phyloP scores from a whole-genome alignment of 2,797 vertebrate species.

The Micromesistius poutassou region DNA sequence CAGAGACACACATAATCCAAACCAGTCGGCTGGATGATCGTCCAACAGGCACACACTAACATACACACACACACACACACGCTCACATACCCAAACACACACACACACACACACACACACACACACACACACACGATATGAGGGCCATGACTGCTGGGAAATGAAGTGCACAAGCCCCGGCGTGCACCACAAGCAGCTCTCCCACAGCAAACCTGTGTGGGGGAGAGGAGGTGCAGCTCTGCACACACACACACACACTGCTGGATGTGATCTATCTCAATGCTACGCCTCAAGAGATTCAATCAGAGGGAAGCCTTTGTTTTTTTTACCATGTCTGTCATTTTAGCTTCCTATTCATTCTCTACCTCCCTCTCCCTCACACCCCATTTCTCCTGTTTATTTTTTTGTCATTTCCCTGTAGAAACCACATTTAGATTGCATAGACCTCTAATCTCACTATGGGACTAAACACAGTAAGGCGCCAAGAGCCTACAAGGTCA shows the following conservation, averaged over 20 bases:
- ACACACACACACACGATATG: conserved; percentile 6
- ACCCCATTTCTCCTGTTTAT: conserved; percentile 10
- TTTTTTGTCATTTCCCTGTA: no score
- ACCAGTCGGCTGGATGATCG: conserved; percentile 56
- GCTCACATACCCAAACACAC: conserved; percentile 21
- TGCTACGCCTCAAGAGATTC: conserved; percentile 76
- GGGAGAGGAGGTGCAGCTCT: neutral
- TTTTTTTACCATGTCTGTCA: conserved; percentile 54
- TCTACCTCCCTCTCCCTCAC: conserved; percentile 1
- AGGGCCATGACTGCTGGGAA: neutral
- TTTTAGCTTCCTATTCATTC: conserved; percentile 54
- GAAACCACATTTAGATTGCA: no score
- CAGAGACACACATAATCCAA: conserved; percentile 66
- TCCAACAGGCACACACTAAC: conserved; percentile 43
- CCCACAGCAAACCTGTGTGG: neutral
- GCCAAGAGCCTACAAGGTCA: no score
- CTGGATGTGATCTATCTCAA: conserved; percentile 71
- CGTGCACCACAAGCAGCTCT: neutral
- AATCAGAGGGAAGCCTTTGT: conserved; percentile 69
- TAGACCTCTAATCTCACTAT: no score
- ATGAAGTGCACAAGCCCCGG: neutral
- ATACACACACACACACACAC: conserved; percentile 10
- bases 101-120: conserved; percentile 7
- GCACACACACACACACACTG: conserved; percentile 30
- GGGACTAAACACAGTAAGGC: no score